Base-by-base conservation (phyloP, 2,888 invertebrate genomes). In the Tribolium freemani region DNA sequence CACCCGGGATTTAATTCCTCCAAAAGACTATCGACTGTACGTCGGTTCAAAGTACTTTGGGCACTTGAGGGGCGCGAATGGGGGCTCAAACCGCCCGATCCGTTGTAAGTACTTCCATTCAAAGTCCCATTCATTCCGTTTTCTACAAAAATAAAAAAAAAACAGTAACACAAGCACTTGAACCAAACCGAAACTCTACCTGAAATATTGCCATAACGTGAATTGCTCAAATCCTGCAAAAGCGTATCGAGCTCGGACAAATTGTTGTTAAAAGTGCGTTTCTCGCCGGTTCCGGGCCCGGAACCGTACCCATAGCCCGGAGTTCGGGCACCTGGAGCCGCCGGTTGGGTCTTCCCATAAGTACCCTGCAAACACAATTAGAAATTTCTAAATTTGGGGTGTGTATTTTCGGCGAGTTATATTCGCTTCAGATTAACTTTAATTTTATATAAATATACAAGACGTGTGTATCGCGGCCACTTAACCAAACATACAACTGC, bases 201-300 rank as follows among this genome's bases (percentile, higher is more conserved):
- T 78, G 82, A 83, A 5, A 83, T 82, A 74, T 84, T 89, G 76
- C 81, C 83, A 83, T 92, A 93, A 72, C 90, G 89, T 0, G 94
- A 93, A 84, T 93, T 94, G 88, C 96, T 97, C 79, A 98, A 89
- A 86, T 98, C 98, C 84, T 96, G 94, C 69, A 98, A 89, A 63
- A 98, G 89, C 10, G 94, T 95, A 86, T 98, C 98, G 84, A 98
- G 87, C 86, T 98, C 98, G 0, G 95, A 94, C 53, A 97, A 89
- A 86, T 97, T 95, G 78, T 93, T 94, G 82, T 90, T 90, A 69
- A 90, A 86, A 0, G 89, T 88, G 3, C 88, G 86, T 78, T 88
- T 88, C 54, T 87, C 86, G 56, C 76, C 69, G 63, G 86, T 79
- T 75, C 68, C 64, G 5, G 71, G 73, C 45, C 64, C 72, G 31